Conservation (phyloP, 1,140 invertebrate species). For the Rhizoglyphus robini region DNA sequence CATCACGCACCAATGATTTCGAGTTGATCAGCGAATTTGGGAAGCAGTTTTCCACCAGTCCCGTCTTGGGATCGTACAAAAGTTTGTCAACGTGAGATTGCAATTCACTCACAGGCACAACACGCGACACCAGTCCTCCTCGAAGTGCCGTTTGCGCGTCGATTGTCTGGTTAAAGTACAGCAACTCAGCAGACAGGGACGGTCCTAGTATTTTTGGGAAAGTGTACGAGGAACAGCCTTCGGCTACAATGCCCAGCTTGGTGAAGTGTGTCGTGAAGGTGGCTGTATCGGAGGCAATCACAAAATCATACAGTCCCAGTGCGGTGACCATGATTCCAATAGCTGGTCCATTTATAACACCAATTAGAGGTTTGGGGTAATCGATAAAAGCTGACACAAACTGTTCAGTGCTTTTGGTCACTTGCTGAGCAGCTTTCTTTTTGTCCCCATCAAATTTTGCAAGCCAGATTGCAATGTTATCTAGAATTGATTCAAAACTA, state of each 20-base stretch:
- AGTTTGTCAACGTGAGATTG: neutral
- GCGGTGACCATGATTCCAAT: constrained; percentile 74
- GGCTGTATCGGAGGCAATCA: constrained; percentile 71
- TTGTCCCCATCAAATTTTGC: neutral
- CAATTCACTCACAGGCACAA: constrained; percentile 16
- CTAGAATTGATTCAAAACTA: constrained; percentile 5
- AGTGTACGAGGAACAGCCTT: constrained; percentile 65
- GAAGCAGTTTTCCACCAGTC: constrained; percentile 9
- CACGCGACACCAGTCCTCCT: constrained; percentile 48
- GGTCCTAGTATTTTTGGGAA: constrained; percentile 67
- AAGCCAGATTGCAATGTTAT: neutral
- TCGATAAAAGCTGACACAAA: constrained; percentile 66
- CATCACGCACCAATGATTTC: constrained; percentile 19
- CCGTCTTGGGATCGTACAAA: constrained; percentile 5
- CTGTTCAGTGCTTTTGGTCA: constrained; percentile 26
- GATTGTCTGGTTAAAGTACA: constrained; percentile 64
- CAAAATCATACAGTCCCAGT: constrained; percentile 67
- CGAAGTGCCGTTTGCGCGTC: constrained; percentile 51
- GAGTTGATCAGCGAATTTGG: neutral
- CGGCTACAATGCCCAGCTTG: constrained; percentile 58
- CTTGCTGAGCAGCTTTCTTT: too few relatives aligned
- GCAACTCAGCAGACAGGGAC: constrained; percentile 55
- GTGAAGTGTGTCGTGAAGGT: constrained; percentile 75
- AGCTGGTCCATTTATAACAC: constrained; percentile 79
- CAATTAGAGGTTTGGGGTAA: constrained; percentile 75